Conservation (phyloP, 1,140 invertebrate genomes). For the Zophobas atratus region DNA sequence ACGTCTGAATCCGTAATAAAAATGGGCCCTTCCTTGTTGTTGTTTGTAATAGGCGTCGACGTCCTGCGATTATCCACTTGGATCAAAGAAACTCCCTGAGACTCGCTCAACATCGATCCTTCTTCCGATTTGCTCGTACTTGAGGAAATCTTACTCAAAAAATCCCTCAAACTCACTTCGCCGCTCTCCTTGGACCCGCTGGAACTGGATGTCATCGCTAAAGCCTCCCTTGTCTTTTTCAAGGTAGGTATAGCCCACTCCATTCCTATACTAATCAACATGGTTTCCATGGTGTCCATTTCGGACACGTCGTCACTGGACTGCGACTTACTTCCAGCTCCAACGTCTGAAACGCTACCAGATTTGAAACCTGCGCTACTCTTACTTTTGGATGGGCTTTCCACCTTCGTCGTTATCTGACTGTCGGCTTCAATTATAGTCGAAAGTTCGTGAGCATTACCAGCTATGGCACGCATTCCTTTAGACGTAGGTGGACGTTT, state of each 20-base stretch:
- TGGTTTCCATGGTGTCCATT: slow-evolving; percentile 72
- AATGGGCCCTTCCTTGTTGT: slow-evolving; percentile 66
- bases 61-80: slow-evolving; percentile 70
- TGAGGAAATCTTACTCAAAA: slow-evolving; percentile 59
- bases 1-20: slow-evolving; percentile 71
- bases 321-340: slow-evolving; percentile 13
- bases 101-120: slow-evolving; percentile 52
- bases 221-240: slow-evolving; percentile 77
- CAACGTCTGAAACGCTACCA: background rate
- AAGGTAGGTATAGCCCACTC: slow-evolving; percentile 78
- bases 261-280: slow-evolving; percentile 74
- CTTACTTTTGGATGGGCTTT: slow-evolving; percentile 34
- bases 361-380: slow-evolving; percentile 44
- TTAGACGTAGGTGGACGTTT: slow-evolving; percentile 63
- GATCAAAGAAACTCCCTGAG: slow-evolving; percentile 70
- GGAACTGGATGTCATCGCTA: slow-evolving; percentile 75
- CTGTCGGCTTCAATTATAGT: slow-evolving; percentile 74
- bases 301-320: slow-evolving; percentile 66
- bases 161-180: slow-evolving; percentile 61
- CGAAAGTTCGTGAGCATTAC: slow-evolving; percentile 74
- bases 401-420: slow-evolving; percentile 55
- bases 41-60: slow-evolving; percentile 50
- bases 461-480: slow-evolving; percentile 50
- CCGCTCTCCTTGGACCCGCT: slow-evolving; percentile 70
- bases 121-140: slow-evolving; percentile 57